Evolutionary conservation across 2,888 invertebrate genomes (phyloP).

Genomic region (Ditula angustiorana): DNA sequence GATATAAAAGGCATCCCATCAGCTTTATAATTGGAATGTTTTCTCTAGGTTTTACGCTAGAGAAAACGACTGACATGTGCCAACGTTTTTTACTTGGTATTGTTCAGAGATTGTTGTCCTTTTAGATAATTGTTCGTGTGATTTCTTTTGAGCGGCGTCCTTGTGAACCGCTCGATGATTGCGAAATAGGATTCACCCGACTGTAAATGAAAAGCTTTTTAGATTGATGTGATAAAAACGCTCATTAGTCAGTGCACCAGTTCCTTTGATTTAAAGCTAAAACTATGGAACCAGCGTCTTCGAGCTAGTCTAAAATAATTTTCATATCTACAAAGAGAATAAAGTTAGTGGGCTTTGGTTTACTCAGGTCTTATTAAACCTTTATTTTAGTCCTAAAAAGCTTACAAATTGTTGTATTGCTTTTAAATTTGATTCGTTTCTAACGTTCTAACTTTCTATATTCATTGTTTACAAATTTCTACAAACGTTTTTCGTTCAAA

Average conservation of each 20-base stretch:
- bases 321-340: too few relatives aligned
- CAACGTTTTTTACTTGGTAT: not conserved
- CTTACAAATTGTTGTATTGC: not conserved
- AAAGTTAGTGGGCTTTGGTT: too few relatives aligned
- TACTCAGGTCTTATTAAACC: too few relatives aligned
- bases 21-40: not conserved
- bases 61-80: conserved; percentile 48
- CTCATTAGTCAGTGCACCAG: conserved; percentile 48
- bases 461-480: too few relatives aligned
- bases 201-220: conserved; percentile 52
- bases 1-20: not conserved
- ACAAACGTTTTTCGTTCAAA: too few relatives aligned
- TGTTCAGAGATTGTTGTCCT: conserved; percentile 44
- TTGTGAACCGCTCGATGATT: conserved; percentile 41
- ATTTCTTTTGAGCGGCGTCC: conserved; percentile 54
- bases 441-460: too few relatives aligned
- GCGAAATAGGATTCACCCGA: conserved; percentile 49
- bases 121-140: conserved; percentile 64
- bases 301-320: not conserved
- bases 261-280: conserved; percentile 27
- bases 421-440: too few relatives aligned
- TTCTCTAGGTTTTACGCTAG: conserved; percentile 37
- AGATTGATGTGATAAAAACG: conserved; percentile 52
- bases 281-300: not conserved
- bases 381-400: not conserved